Evolutionary conservation across 2,888 invertebrate species (phyloP), one percentile per base, ranked within the genome.

Genomic region (Anagyrus pseudococci): DNA sequence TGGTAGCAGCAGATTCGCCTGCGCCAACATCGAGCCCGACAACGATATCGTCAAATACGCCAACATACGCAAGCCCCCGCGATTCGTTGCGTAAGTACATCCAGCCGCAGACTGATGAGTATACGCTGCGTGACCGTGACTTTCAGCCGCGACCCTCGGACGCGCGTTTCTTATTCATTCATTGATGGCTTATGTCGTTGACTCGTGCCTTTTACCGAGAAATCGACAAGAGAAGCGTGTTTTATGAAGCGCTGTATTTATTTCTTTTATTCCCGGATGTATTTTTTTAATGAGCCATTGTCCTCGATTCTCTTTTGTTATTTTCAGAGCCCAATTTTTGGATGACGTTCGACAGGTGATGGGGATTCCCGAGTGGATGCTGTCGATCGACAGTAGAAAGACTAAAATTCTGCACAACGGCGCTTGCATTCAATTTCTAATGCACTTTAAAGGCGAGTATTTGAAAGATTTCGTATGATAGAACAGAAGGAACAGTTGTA

Each of bases 21-120:
- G 96, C 80, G 95, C 95, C 56, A 96, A 95, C 79, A 93, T 96
- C 67, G 91, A 92, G 75, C 92, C 93, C 0, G 96, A 96, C 77
- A 89, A 92, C 75, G 93, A 96, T 78, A 93, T 95, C 66, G 89
- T 95, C 54, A 95, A 94, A 82, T 94, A 91, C 74, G 90, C 91
- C 0, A 94, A 94, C 71, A 88, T 96, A 29, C 89, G 91, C 79
- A 92, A 91, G 79, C 92, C 94, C 49, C 94, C 94, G 0, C 84
- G 92, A 79, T 96, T 96, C 81, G 92, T 94, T 19, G 85, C 93
- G 94, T 95, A 83, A 88, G 89, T 73, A 46, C n/a, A n/a, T n/a
- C n/a, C n/a, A n/a, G n/a, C n/a, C n/a, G n/a, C n/a, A n/a, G n/a
- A n/a, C n/a, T n/a, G n/a, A n/a, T n/a, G n/a, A n/a, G n/a, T n/a